phyloP scores from a whole-genome alignment of 2,888 invertebrate genomes.

The Leucoma salicis region DNA sequence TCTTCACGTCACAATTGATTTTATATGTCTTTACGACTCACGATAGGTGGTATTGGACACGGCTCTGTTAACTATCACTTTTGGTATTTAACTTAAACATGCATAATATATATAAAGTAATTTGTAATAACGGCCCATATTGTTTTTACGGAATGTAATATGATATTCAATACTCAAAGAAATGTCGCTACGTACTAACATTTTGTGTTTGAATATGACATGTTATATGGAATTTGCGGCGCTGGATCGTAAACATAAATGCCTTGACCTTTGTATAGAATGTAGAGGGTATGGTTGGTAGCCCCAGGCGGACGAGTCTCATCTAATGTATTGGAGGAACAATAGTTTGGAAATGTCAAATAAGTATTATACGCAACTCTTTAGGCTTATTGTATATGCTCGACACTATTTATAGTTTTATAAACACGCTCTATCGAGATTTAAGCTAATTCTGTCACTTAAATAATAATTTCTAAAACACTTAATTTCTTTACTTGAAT shows the following conservation, averaged over 20 bases:
- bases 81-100: constrained; percentile 26
- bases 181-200: constrained; percentile 17
- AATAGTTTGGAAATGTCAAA: constrained; percentile 29
- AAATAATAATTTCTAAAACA: no score
- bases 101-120: constrained; percentile 22
- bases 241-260: constrained; percentile 12
- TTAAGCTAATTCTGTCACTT: no score
- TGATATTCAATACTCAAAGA: constrained; percentile 28
- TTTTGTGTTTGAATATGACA: constrained; percentile 28
- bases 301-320: constrained; percentile 17
- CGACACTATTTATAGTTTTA: neutral
- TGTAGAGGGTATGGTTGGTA: constrained; percentile 13
- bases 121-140: constrained; percentile 24
- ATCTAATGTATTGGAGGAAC: constrained; percentile 22
- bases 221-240: constrained; percentile 20
- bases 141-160: constrained; percentile 19
- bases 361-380: constrained; percentile 13
- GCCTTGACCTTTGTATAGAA: constrained; percentile 24
- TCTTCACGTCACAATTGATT: no score
- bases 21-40: no score
- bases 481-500: constrained; percentile 8
- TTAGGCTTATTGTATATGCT: neutral
- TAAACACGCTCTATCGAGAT: neutral
- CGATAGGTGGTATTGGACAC: no score
- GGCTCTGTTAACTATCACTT: no score